Base-by-base conservation (phyloP, 2,113 vertebrate species). In the Prietella phreatophila region DNA sequence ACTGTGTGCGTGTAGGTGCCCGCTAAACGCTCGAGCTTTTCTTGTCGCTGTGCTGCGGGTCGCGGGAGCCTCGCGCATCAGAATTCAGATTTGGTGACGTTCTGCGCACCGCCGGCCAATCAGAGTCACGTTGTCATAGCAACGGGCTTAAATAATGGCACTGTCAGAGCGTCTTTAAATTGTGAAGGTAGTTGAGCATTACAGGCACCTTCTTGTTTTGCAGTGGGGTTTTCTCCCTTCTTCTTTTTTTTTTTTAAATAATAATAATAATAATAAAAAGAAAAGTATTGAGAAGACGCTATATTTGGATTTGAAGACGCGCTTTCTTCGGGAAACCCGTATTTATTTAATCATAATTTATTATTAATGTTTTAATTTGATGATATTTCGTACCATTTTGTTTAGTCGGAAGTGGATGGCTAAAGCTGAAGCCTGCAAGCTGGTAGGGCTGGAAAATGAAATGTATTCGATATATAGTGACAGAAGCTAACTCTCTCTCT, bases 1-100 rank as follows among this genome's bases (percentile, higher is more conserved):
- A 27, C 33, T 61, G 50, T 93, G 92, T 92, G 90, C 86, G 90
- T 94, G 95, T 95, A 96, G 94, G 94, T 93, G 88, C 94, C 92
- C 95, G 94, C 95, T 97, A 92, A 89, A 94, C 95, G 94, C 96
- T 93, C 95, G 95, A 95, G 96, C 94, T 95, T 96, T 96, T 96
- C 95, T 94, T 95, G 96, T 96, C 96, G 95, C 96, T 96, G 96
- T 97, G 96, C 95, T 94, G 93, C 93, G 93, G 94, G 95, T 94
- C 95, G 91, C 92, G 87, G 91, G 96, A 96, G 96, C 96, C 96
- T 96, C 96, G 95, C 96, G 96, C 97, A 95, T 96, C 96, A 95
- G 96, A 95, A 95, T 97, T 96, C 96, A 97, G 96, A 98, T 97
- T 97, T 96, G 94, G 94, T 94, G 96, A 96, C 96, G 97, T 94